A percentile compares a stretch with the other conserved stretches of the same genome.
These are phyloP conservation scores for Hyposmocoma kahamanoa DNA, from an alignment of 1,140 invertebrate genomes.

Conservation along the genomic window DNA sequence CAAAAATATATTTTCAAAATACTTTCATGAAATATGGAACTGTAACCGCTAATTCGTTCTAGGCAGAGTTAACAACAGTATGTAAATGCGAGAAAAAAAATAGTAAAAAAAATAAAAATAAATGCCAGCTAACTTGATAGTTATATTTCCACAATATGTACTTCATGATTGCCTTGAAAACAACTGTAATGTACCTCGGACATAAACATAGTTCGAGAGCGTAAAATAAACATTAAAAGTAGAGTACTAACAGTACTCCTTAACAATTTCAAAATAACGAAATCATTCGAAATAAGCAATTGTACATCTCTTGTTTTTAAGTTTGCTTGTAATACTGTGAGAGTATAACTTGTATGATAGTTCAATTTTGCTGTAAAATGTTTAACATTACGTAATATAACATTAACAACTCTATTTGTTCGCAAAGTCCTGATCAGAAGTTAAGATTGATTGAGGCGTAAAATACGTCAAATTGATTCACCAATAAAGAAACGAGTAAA, in stretches of 20 bases:
- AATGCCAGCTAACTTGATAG: constrained; percentile 21
- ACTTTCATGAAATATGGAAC: constrained; percentile 53
- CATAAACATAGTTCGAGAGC: too few relatives aligned
- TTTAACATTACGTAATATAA: background rate
- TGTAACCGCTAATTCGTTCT: constrained; percentile 46
- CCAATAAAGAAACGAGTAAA: too few relatives aligned
- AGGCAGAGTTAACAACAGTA: constrained; percentile 31
- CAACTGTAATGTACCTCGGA: background rate
- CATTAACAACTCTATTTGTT: background rate
- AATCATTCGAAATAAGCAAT: background rate
- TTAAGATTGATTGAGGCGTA: too few relatives aligned
- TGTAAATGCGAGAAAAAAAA: constrained; percentile 36
- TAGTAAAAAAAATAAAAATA: constrained; percentile 28
- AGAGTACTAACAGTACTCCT: background rate
- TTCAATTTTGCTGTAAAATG: background rate
- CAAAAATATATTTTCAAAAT: constrained; percentile 66
- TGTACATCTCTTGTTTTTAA: background rate
- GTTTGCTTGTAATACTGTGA: too few relatives aligned
- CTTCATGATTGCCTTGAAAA: background rate
- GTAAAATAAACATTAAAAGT: too few relatives aligned
- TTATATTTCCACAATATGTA: constrained; percentile 3
- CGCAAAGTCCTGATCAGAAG: too few relatives aligned
- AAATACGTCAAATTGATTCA: too few relatives aligned
- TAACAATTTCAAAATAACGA: background rate
- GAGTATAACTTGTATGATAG: too few relatives aligned